Evolutionary conservation across 2,113 vertebrate genomes (phyloP), one percentile per base, ranked within the genome.

Genomic region (Equus quagga): DNA sequence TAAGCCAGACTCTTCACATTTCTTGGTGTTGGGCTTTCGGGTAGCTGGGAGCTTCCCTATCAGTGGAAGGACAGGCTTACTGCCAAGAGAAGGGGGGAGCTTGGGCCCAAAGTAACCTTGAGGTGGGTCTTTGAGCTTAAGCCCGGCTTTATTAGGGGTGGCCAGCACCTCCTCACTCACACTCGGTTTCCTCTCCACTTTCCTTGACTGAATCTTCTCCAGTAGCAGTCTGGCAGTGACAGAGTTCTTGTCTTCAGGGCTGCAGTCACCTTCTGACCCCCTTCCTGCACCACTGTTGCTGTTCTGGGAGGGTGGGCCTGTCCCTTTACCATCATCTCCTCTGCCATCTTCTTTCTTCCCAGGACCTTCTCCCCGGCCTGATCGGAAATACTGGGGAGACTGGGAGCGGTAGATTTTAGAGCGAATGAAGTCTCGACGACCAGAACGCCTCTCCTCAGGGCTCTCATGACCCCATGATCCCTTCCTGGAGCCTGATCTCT

Each of bases 71-170:
- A 99, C 99, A 2, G 99, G 99, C 98, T 99, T 99, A 98, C 96
- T 99, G 96, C 99, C 99, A 41, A 99, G 98, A 12, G 99, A 98
- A 8, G 99, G 99, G 58, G 99, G 99, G 6, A 99, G 99, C 96
- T 99, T 99, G 1, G 99, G 99, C 67, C 99, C 99, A 79, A 99
- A 99, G 98, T 99, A 99, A 54, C 99, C 99, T 98, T 99, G 99
- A 18, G 99, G 99, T 60, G 99, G 99, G 96, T 99, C 99, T 96
- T 99, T 99, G 94, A 99, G 99, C 96, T 99, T 99, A 89, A 99
- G 97, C 28, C 99, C 99, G 49, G 99, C 98, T 97, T 99, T 99
- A 96, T 91, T 98, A 82, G 98, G 97, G 95, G 97, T 97, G 92
- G 92, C 97, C 81, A 98, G 97, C 97, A 99, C 98, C 65, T 99